phyloP scores from a whole-genome alignment of 1,140 invertebrate species.

The Procambarus virginalis region DNA sequence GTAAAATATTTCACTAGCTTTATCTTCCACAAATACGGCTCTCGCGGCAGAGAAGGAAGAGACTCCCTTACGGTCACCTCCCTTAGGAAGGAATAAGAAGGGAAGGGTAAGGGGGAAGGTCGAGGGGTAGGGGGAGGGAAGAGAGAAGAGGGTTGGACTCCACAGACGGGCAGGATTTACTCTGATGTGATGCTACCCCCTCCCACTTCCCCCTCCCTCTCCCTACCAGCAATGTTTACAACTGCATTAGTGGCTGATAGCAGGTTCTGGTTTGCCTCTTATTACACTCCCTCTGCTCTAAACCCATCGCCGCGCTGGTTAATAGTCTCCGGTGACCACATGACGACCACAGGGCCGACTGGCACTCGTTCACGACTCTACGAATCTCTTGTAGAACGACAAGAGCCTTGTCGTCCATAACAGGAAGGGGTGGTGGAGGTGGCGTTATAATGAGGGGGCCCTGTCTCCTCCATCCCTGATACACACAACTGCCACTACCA shows the following conservation, averaged over 20 bases:
- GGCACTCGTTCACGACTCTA: no score
- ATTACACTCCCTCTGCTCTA: background rate
- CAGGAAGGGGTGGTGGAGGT: no score
- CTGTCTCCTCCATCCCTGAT: background rate
- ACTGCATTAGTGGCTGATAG: constrained; percentile 38
- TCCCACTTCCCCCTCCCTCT: no score
- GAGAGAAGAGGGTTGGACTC: constrained; percentile 2
- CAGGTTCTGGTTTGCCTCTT: background rate
- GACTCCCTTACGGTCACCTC: constrained; percentile 9
- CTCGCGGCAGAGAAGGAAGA: background rate
- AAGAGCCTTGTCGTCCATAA: no score
- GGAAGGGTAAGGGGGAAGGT: background rate
- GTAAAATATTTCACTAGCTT: background rate
- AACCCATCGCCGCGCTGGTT: no score
- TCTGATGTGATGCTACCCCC: constrained; percentile 9
- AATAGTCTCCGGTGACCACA: no score
- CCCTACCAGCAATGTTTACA: constrained; percentile 14
- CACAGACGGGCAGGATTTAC: constrained; percentile 32
- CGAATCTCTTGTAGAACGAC: no score
- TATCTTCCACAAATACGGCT: constrained; percentile 42
- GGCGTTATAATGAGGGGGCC: no score
- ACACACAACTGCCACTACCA: background rate
- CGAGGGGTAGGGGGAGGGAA: background rate
- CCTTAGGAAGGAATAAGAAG: background rate
- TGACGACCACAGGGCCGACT: no score